Evolutionary conservation across 2,113 vertebrate genomes (phyloP).

Genomic region (Pachycephala philippinensis): DNA sequence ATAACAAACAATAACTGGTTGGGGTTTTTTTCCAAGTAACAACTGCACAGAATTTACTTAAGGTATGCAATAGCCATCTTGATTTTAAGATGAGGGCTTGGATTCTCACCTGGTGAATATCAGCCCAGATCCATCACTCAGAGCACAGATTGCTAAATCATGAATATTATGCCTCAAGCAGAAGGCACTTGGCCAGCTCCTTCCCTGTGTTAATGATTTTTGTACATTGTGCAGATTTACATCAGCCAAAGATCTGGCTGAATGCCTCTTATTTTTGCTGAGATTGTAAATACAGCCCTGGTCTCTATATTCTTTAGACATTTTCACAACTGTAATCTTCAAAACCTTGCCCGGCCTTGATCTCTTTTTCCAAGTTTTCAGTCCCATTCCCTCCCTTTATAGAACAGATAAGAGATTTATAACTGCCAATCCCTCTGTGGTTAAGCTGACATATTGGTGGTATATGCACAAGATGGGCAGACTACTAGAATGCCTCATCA

Average conservation of each 20-base stretch:
- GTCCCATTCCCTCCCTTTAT: background rate
- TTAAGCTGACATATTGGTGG: background rate
- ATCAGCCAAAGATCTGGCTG: constrained; percentile 7
- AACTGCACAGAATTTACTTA: background rate
- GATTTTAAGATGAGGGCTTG: background rate
- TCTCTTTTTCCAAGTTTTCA: background rate
- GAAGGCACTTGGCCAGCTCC: constrained; percentile 20
- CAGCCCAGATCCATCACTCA: background rate
- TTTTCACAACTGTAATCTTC: background rate
- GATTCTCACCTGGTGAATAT: constrained; percentile 28
- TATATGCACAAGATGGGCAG: background rate
- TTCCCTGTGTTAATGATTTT: constrained; percentile 31
- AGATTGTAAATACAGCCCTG: constrained; percentile 2
- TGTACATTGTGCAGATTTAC: constrained; percentile 35
- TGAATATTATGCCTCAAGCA: background rate
- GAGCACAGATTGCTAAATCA: constrained; percentile 15
- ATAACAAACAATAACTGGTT: background rate
- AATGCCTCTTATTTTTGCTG: constrained; percentile 21
- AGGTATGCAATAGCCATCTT: background rate
- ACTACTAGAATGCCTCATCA: background rate
- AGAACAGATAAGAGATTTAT: background rate
- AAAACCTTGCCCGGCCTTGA: background rate
- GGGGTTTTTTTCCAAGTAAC: background rate
- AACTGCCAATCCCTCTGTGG: background rate
- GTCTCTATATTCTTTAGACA: background rate